A percentile compares a stretch with the other conserved stretches of the same genome.
These are phyloP conservation scores for Channa striata DNA, from an alignment of 2,797 vertebrate genomes.

Conservation along the genomic window DNA sequence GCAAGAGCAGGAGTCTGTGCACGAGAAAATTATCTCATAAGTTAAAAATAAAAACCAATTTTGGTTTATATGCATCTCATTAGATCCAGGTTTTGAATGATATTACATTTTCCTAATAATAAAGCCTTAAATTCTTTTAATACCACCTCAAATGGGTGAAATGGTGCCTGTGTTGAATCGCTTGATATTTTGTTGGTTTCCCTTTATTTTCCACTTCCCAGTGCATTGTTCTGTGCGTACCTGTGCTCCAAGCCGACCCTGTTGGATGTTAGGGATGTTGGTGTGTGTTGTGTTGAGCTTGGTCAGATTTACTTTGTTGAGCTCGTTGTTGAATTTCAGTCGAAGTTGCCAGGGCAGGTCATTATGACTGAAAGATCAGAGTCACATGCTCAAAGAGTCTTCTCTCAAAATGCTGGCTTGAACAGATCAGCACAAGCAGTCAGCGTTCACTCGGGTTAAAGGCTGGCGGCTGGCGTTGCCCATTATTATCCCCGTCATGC, in stretches of 20 bases:
- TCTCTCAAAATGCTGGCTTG: background rate
- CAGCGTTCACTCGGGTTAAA: background rate
- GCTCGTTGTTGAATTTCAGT: slow-evolving; percentile 86
- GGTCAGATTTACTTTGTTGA: slow-evolving; percentile 81
- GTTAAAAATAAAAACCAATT: too few species aligned
- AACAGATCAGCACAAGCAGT: background rate
- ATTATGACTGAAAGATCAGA: slow-evolving; percentile 86
- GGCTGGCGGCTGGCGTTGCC: background rate
- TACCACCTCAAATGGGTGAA: background rate
- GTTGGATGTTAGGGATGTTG: slow-evolving; percentile 90
- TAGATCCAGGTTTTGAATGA: background rate
- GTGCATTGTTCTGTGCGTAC: slow-evolving; percentile 69
- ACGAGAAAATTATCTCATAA: too few species aligned
- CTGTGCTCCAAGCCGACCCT: slow-evolving; percentile 89
- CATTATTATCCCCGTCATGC: background rate
- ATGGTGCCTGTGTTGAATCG: background rate
- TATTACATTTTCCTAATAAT: background rate
- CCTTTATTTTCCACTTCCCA: background rate
- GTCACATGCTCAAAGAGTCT: background rate
- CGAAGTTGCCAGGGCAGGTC: slow-evolving; percentile 93
- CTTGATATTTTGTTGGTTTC: background rate
- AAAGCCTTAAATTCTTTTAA: background rate
- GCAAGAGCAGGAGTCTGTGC: too few species aligned
- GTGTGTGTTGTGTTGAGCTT: slow-evolving; percentile 87
- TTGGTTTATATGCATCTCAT: background rate